Evolutionary conservation across 2,113 vertebrate genomes (phyloP).

Genomic region (Pelecanoides urinatrix): DNA sequence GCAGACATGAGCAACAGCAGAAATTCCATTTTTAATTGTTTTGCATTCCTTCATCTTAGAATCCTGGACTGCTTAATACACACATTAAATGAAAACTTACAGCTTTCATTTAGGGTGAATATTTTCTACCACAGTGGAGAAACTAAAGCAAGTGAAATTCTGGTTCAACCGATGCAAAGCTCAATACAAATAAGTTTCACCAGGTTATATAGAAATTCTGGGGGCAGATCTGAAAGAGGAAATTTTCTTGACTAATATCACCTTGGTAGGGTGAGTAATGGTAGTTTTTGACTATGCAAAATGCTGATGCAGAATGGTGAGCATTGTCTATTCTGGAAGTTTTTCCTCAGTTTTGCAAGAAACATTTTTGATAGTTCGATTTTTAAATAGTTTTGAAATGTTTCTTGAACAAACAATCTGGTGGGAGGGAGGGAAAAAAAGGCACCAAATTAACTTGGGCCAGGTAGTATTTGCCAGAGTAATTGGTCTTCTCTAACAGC

Average conservation of each 20-base stretch:
- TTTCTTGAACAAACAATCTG: background rate
- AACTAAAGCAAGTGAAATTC: background rate
- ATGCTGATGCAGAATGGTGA: background rate
- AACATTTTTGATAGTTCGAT: background rate
- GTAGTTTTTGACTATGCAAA: background rate
- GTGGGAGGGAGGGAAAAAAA: background rate
- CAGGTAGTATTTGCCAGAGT: background rate
- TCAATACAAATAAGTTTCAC: background rate
- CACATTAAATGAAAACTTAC: background rate
- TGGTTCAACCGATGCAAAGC: background rate
- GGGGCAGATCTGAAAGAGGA: background rate
- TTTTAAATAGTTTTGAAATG: background rate
- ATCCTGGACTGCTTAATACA: background rate
- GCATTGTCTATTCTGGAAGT: background rate
- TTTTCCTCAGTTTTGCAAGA: background rate
- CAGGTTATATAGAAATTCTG: background rate
- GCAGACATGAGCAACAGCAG: background rate
- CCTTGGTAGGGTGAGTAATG: background rate
- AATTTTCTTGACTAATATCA: background rate
- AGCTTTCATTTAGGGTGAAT: background rate
- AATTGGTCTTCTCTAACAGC: background rate
- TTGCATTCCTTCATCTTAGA: conserved; percentile 45
- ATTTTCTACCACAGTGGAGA: background rate
- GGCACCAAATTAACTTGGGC: background rate
- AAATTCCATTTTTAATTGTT: conserved; percentile 53